A percentile compares a stretch with the other conserved stretches of the same genome.
Evolutionary conservation across 2,113 vertebrate genomes (phyloP).

Genomic region (Oryzias curvinotus): DNA sequence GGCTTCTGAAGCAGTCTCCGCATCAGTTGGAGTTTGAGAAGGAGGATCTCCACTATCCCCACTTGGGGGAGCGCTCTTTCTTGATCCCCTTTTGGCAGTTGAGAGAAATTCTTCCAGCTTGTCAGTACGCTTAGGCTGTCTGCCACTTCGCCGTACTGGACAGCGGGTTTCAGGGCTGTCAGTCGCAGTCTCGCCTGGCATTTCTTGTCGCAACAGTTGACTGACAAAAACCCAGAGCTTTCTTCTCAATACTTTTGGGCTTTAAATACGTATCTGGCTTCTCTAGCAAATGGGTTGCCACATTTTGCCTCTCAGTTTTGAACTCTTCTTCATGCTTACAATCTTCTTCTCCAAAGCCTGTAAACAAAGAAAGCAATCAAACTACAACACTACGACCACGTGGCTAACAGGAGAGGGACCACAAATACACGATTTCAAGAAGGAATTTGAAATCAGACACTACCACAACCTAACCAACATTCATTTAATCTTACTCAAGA

Average conservation of each 20-base stretch:
- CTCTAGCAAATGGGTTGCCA: constrained; percentile 66
- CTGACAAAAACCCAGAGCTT: constrained; percentile 90
- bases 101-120: constrained; percentile 94
- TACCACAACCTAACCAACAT: background rate
- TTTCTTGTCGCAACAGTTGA: constrained; percentile 91
- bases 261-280: constrained; percentile 77
- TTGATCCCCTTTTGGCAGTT: constrained; percentile 81
- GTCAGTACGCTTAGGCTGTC: constrained; percentile 92
- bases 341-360: constrained; percentile 72
- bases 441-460: background rate
- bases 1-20: constrained; percentile 90
- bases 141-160: constrained; percentile 88
- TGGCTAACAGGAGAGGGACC: background rate
- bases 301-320: constrained; percentile 68
- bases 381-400: background rate
- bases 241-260: constrained; percentile 84
- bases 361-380: constrained; percentile 20
- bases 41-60: constrained; percentile 86
- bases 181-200: constrained; percentile 75
- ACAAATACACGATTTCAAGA: background rate
- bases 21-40: constrained; percentile 87
- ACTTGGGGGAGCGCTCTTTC: constrained; percentile 73
- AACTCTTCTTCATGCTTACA: constrained; percentile 56
- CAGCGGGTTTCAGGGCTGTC: constrained; percentile 79
- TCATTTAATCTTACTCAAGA: constrained; percentile 56